Evolutionary conservation across 37 sponge, comb jelly and placozoan species (phyloP).

Genomic region (Dysidea cf. avara): DNA sequence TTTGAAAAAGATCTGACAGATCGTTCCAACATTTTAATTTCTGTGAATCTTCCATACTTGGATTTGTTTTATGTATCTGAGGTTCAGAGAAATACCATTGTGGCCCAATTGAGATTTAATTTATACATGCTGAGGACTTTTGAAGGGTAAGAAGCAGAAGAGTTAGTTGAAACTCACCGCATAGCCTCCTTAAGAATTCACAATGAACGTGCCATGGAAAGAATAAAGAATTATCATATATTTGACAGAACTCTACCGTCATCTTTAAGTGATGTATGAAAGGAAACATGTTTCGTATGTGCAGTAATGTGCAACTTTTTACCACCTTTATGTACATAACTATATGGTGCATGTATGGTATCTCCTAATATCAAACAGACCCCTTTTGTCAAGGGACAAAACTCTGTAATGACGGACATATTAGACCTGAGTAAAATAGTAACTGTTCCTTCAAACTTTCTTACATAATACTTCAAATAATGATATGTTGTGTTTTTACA

Average conservation of each 20-base stretch:
- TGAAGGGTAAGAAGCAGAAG: constrained; percentile 7
- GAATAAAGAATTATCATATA: constrained; percentile 37
- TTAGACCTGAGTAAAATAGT: too few species aligned
- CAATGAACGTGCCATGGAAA: constrained; percentile 23
- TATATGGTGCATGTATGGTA: background rate
- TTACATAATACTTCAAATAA: too few species aligned
- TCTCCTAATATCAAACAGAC: too few species aligned
- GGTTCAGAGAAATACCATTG: constrained; percentile 14
- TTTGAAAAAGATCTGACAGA: constrained; percentile 36
- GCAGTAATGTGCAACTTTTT: constrained; percentile 13
- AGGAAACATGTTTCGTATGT: constrained; percentile 54
- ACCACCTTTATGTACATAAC: too few species aligned
- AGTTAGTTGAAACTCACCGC: constrained; percentile 37
- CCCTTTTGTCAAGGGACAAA: too few species aligned
- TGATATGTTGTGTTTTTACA: too few species aligned
- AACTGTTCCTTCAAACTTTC: too few species aligned
- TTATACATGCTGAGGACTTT: constrained; percentile 19
- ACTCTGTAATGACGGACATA: too few species aligned
- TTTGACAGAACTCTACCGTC: constrained; percentile 50
- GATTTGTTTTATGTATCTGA: constrained; percentile 28
- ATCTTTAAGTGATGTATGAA: constrained; percentile 28
- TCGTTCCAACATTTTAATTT: constrained; percentile 19
- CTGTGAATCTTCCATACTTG: constrained; percentile 37
- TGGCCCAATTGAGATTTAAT: constrained; percentile 24
- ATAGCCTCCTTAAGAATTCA: constrained; percentile 64